Percentiles rank a stretch among this genome's conserved stretches.
These are phyloP conservation scores for Polyergus mexicanus DNA, from an alignment of 1,140 invertebrate genomes.

Conservation along the genomic window DNA sequence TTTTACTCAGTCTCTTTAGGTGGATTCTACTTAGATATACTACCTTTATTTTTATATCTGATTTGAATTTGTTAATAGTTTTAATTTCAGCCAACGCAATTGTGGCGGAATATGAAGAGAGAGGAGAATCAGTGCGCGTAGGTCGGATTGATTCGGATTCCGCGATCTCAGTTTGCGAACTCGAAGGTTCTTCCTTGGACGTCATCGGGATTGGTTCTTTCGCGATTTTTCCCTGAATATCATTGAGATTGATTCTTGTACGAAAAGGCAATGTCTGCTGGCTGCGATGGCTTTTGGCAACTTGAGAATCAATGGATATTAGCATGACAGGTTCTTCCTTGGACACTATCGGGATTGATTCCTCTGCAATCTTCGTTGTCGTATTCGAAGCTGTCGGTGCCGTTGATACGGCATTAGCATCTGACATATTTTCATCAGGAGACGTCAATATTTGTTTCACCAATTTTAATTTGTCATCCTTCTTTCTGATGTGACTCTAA, in stretches of 20 bases:
- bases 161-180: background rate
- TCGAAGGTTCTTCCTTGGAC: background rate
- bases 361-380: background rate
- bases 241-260: background rate
- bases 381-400: background rate
- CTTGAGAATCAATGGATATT: background rate
- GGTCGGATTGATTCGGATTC: slow-evolving; percentile 71
- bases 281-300: background rate
- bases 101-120: background rate
- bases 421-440: slow-evolving; percentile 72
- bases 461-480: slow-evolving; percentile 86
- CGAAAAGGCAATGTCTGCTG: background rate
- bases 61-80: background rate
- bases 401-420: slow-evolving; percentile 34
- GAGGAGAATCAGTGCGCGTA: slow-evolving; percentile 25
- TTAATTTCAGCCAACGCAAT: background rate
- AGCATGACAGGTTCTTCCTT: background rate
- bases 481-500: slow-evolving; percentile 85
- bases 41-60: slow-evolving; percentile 41
- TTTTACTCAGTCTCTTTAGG: slow-evolving; percentile 57
- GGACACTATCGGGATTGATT: background rate
- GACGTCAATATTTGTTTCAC: slow-evolving; percentile 85
- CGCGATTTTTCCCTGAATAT: no score
- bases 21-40: slow-evolving; percentile 26
- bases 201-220: slow-evolving; percentile 2